phyloP scores from a whole-genome alignment of 2,888 invertebrate genomes.

The Mechanitis mazaeus region DNA sequence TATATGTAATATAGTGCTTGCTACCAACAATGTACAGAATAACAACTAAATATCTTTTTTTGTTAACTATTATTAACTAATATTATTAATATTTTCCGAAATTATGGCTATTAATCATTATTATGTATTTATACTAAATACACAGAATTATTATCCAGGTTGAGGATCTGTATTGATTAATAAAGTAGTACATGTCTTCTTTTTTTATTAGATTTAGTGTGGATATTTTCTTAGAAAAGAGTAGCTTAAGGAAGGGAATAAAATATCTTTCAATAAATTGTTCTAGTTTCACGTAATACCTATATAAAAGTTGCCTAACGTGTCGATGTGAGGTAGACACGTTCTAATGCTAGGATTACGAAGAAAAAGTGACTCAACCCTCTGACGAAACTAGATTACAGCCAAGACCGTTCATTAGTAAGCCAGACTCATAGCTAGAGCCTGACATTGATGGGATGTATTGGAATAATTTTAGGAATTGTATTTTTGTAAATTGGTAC shows the following conservation, averaged over 20 bases:
- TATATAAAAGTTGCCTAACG: slow-evolving; percentile 13
- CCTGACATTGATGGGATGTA: slow-evolving; percentile 32
- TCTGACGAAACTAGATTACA: slow-evolving; percentile 59
- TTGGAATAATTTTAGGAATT: slow-evolving; percentile 1
- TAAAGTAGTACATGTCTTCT: slow-evolving; percentile 1
- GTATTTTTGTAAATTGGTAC: not conserved
- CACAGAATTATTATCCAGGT: not conserved
- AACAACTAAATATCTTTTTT: too few relatives aligned
- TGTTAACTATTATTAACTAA: too few relatives aligned
- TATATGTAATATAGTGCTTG: not conserved
- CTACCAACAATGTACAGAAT: not conserved
- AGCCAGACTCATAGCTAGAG: slow-evolving; percentile 65
- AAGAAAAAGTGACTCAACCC: slow-evolving; percentile 63
- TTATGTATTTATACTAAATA: not conserved
- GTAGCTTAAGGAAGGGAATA: not conserved
- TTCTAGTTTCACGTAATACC: slow-evolving; percentile 7
- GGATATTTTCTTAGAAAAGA: slow-evolving; percentile 5
- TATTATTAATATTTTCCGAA: too few relatives aligned
- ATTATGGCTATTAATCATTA: too few relatives aligned
- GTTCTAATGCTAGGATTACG: slow-evolving; percentile 66
- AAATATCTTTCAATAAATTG: slow-evolving; percentile 10
- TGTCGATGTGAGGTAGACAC: slow-evolving; percentile 21
- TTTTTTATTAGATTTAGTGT: slow-evolving; percentile 1
- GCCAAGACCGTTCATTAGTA: slow-evolving; percentile 64
- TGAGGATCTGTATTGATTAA: not conserved